Evolutionary conservation across 2,113 vertebrate genomes (phyloP), one percentile per base, ranked within the genome.

Genomic region (Nesoenas mayeri): DNA sequence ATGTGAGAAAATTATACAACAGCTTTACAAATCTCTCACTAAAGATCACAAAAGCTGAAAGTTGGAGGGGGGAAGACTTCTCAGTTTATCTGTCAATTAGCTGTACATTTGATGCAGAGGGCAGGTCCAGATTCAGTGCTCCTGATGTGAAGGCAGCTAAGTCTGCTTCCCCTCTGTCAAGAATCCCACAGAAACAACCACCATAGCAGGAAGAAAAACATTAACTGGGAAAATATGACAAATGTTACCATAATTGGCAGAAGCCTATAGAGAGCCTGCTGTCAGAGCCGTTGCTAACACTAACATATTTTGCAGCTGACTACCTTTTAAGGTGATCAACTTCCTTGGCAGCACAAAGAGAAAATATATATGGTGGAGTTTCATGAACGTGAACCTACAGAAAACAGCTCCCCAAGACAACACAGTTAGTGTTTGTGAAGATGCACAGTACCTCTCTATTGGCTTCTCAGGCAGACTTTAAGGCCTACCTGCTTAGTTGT

Each of bases 201-300:
- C 47, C 28, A 60, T 2, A 64, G 79, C 71, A 90, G 61, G 77
- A 88, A 93, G 74, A 92, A 88, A 91, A 88, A 12, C 53, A 94
- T 85, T 88, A 83, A 71, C 70, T 48, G 95, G 88, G 90, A 90
- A 96, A 97, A 92, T 69, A 94, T 90, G 92, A 96, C 88, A 94
- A 95, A 80, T 71, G 28, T 83, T 91, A 90, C 90, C 77, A 67
- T 90, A 92, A 95, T 57, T 92, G 92, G 90, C 77, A 96, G 72
- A 74, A 86, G 17, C 60, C 44, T 20, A 93, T 3, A 95, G 51
- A 11, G 8, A 80, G 64, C 18, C 38, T 74, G 51, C 51, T 94
- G 75, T 91, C 88, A 85, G 79, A 91, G 74, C 58, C 2, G 12
- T 60, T 88, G 82, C 32, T 78, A 83, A 29, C 40, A 61, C 62